Evolutionary conservation across 2,113 vertebrate genomes (phyloP), one percentile per base, ranked within the genome.

Genomic region (Archocentrus centrarchus): DNA sequence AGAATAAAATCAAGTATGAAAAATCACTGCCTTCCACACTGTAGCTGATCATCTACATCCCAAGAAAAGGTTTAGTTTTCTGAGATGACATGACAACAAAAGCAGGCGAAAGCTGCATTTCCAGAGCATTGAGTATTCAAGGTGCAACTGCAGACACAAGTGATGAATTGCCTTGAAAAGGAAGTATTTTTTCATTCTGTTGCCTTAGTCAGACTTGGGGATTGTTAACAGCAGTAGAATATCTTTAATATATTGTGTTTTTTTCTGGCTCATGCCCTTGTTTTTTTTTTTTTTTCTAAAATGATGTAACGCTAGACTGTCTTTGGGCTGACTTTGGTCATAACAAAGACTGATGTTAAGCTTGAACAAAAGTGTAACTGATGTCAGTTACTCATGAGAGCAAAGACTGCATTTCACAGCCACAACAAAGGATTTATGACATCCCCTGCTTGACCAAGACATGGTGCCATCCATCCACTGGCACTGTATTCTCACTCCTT

Each of bases 161-260:
- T 87, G 77, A 89, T 70, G 18, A 80, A 87, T 68, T 83, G 58
- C 70, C 32, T 62, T 61, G 57, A 77, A 75, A 73, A 77, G 22
- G 4, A 60, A 32, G 7, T 63, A 50, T 20, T 18, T 68, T 82
- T 82, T 68, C 35, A 50, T 79, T 75, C 0, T 60, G 58, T 70
- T 68, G 18, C 20, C 20, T 79, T 75, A 78, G 24, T 66, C 57
- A 61, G 3, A 39, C 41, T 39, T 62, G 13, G 35, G n/a, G 63
- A 76, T 44, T 76, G 58, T 14, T 27, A 50, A 66, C 73, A 73
- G 35, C 20, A 58, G 60, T 20, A 50, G 22, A 77, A 59, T 32
- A 83, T 61, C 18, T 20, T 37, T 32, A 64, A 57, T 77, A 66
- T 58, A 1, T 11, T 53, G 61, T 30, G 59, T 17, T 39, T 75